Evolutionary conservation across 2,113 vertebrate species (phyloP).

Genomic region (Laticauda colubrina): DNA sequence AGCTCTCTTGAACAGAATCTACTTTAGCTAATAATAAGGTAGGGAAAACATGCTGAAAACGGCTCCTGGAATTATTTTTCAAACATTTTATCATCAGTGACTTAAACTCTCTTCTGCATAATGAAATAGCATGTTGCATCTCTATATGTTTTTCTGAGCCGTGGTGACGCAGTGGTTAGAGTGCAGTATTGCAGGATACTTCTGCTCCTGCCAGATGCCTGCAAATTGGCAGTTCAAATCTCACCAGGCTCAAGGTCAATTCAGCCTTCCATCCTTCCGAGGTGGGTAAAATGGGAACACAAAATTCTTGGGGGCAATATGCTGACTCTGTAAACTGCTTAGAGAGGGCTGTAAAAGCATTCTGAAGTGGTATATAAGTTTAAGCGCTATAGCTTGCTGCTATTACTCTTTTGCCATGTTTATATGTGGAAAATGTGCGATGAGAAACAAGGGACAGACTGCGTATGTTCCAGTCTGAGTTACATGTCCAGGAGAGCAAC

Average conservation of each 20-base stretch:
- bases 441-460: not conserved
- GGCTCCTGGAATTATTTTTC: not conserved
- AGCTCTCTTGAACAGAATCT: not conserved
- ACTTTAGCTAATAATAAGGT: not conserved
- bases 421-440: not conserved
- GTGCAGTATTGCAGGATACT: too few species aligned
- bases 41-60: not conserved
- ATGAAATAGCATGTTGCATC: not conserved
- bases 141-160: not conserved
- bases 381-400: too few species aligned
- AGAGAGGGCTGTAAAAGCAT: too few species aligned
- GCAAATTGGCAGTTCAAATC: too few species aligned
- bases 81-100: not conserved
- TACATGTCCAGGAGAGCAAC: not conserved
- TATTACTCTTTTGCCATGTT: not conserved
- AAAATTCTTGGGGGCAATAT: too few species aligned
- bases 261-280: too few species aligned
- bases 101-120: not conserved
- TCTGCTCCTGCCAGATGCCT: too few species aligned
- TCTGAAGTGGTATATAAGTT: too few species aligned
- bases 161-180: too few species aligned
- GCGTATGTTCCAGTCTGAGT: not conserved
- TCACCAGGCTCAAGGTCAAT: too few species aligned
- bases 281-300: too few species aligned
- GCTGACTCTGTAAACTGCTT: too few species aligned